Base-by-base conservation (phyloP, 2,888 invertebrate genomes). In the Sturmia bella region DNA sequence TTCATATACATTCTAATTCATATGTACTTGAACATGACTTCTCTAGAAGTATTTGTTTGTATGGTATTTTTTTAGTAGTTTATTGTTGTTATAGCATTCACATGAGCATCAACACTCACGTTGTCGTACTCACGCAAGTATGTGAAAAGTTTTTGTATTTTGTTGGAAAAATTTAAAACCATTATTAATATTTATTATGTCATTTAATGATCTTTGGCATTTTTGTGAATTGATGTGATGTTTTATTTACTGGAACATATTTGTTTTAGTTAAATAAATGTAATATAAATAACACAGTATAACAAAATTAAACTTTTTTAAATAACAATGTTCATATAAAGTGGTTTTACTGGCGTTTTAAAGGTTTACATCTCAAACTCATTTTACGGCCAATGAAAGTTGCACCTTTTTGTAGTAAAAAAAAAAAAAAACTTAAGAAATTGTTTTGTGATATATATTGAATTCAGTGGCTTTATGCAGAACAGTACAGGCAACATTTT, bases 171-270 rank as follows among this genome's bases (percentile, higher is more conserved):
- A 68, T 68, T 79, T 54, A 39, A 70, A 64, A 70, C 61, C 66
- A 68, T 69, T 63, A 61, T 52, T 52, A 73, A 68, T 73, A 69
- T 69, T 74, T 79, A 74, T 69, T 69, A 63, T 61, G 41, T 32
- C 68, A 73, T 73, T 63, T 63, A 61, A 69, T 63, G 63, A 61
- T 54, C 73, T 48, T 73, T 63, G 57, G 45, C 54, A 66, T 63
- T 63, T 63, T 74, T 54, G 57, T 41, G 68, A 63, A 79, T 69
- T 74, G 61, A 69, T 74, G 63, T 56, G 43, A 43, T 73, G 61
- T 54, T 54, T 56, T 79, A 19, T 59, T 66, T 61, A 37, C 61
- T 39, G 59, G n/a, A 66, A 66, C 59, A 52, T 52, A 2, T 48
- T 6, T 12, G 7, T 32, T 11, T 57, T 57, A 6, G 37, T 11